Base-by-base conservation (phyloP, 2,113 vertebrate species). In the Anarrhichthys ocellatus region DNA sequence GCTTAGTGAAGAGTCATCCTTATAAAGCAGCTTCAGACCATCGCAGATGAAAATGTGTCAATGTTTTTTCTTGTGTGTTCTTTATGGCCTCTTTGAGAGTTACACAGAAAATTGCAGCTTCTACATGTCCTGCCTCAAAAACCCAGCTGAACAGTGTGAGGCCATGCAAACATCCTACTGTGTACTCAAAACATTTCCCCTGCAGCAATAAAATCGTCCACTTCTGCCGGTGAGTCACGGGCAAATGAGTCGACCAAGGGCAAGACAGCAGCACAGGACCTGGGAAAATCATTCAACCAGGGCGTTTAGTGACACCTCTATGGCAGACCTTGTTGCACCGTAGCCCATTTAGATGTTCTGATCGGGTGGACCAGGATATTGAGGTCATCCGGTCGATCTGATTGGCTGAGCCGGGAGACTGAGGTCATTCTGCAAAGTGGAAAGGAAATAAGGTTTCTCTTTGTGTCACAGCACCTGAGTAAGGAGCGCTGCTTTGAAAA, bases 371-470 rank as follows among this genome's bases (percentile, higher is more conserved):
- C 80, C 86, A 44, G 93, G 92, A 94, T 91, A 94, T 94, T 93
- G 92, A 88, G 92, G 92, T 93, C 89, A 91, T 66, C 69, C 36
- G 87, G 89, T 89, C 76, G 78, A 92, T 90, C 76, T 90, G 88
- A 93, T 92, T 89, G 87, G 86, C 81, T 83, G 89, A 87, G 80
- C 90, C 59, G 2, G 70, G 88, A 85, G 78, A 73, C 82, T 84
- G 79, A 69, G 83, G 86, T 90, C 89, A 81, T 79, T 42, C 78
- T 84, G 93, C 78, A 88, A 91, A 92, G 85, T 89, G 86, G 93
- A 92, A 92, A 94, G 92, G 87, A 93, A 93, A 92, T 88, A 62
- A 73, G 81, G 91, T 96, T 96, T 94, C 87, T 95, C 89, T 89
- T 92, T 24, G 44, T 64, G 74, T 68, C 59, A 61, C 52, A 54